Evolutionary conservation across 2,113 vertebrate genomes (phyloP), one percentile per base, ranked within the genome.

Genomic region (Thamnaconus septentrionalis): DNA sequence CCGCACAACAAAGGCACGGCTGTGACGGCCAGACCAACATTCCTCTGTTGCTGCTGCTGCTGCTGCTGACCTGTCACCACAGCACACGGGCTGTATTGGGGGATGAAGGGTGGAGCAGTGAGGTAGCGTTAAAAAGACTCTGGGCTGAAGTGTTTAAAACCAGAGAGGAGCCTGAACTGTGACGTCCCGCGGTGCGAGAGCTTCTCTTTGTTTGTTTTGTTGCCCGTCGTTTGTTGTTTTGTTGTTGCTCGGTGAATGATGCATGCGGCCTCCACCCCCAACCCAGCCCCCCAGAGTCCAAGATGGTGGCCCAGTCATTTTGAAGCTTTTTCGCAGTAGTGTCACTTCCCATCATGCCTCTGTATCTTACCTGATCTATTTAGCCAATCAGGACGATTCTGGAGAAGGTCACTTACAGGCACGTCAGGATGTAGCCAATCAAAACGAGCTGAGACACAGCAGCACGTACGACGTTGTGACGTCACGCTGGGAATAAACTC

Each of bases 1-100:
- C 86, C 88, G 53, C 79, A 81, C 56, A 76, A 90, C 86, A 90
- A 90, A 85, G 53, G 80, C 49, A 76, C 75, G 50, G 64, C 75
- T 6, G 61, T 7, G 46, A 12, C 48, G 3, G 71, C 10, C 49
- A 1, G 7, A 31, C 41, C 41, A 63, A 77, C 73, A 85, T 81
- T 83, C 78, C 66, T 74, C 60, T 60, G 59, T 66, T 55, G 72
- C 18, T 31, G 18, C 18, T 31, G 18, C 18, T 31, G 18, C 18
- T 31, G 56, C 76, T 83, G 82, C 87, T 87, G 82, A 89, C 82
- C 75, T 72, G 68, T 81, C 77, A 82, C 74, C 84, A 59, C 69
- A 56, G 59, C 57, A 55, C 18, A 31, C 47, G 51, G n/a, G 51
- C 0, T 2, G n/a, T 7, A 6, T 44, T n/a, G 6, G 45, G 53